These are phyloP conservation scores for Stichodactyla mertensii DNA, from an alignment of 64 coral and sea anemone genomes.

Conservation along the genomic window DNA sequence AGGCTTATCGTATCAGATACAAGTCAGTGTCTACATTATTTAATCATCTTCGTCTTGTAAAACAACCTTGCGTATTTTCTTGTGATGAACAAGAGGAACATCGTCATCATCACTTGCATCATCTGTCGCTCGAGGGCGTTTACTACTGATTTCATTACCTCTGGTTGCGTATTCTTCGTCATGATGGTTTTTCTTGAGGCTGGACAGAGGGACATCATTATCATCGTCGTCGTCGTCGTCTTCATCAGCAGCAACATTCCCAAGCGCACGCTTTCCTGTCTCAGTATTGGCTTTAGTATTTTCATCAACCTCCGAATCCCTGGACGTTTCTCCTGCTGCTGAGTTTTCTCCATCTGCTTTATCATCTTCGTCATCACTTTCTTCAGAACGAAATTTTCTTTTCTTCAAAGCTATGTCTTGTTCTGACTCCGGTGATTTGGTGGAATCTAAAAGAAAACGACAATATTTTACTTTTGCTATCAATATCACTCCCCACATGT, in stretches of 20 bases:
- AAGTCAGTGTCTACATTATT: neutral
- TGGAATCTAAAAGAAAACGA: neutral
- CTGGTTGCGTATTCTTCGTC: neutral
- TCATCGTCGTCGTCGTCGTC: constrained; percentile 20
- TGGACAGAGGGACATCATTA: constrained; percentile 22
- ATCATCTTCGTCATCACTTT: constrained; percentile 28
- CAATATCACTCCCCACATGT: neutral
- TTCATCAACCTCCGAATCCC: constrained; percentile 11
- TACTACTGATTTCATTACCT: neutral
- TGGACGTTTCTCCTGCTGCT: neutral
- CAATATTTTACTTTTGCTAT: neutral
- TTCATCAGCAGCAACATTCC: neutral
- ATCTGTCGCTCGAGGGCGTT: neutral
- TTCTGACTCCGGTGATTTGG: neutral
- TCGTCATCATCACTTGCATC: constrained; percentile 21
- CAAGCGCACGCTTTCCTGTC: constrained; percentile 7
- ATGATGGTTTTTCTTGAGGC: neutral
- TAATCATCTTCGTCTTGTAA: constrained; percentile 35
- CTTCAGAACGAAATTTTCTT: constrained; percentile 25
- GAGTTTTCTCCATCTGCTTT: neutral
- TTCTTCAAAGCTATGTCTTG: constrained; percentile 15
- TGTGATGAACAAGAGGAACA: constrained; percentile 42
- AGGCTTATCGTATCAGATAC: neutral
- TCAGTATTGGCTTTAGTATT: neutral
- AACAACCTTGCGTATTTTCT: constrained; percentile 43